These are phyloP conservation scores for Hyperoplus lanceolatus DNA, from an alignment of 2,797 vertebrate species.

Conservation along the genomic window DNA sequence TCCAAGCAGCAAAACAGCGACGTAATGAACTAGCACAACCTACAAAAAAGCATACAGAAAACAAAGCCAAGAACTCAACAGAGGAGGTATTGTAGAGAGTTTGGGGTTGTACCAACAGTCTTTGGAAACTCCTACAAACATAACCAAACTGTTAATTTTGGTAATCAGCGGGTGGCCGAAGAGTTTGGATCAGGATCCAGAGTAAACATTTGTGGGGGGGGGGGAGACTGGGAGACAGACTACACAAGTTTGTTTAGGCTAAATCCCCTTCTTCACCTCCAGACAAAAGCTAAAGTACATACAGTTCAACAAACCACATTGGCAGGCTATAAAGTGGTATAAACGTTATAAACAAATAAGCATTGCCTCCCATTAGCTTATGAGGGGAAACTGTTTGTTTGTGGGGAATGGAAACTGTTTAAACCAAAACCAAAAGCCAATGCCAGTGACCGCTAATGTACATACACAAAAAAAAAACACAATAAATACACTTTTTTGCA, in stretches of 20 bases:
- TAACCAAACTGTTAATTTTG: conserved; percentile 71
- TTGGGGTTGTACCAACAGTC: conserved; percentile 69
- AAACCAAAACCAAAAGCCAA: conserved; percentile 49
- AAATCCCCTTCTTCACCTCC: conserved; percentile 58
- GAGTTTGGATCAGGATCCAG: conserved; percentile 65
- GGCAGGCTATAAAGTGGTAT: conserved; percentile 48
- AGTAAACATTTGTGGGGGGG: conserved; percentile 60
- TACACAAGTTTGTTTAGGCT: conserved; percentile 70
- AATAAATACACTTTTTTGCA: conserved; percentile 83
- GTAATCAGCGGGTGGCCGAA: conserved; percentile 66
- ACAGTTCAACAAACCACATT: conserved; percentile 59
- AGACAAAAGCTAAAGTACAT: conserved; percentile 55
- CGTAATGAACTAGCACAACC: conserved; percentile 53
- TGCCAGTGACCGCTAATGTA: conserved; percentile 51
- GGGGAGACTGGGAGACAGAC: conserved; percentile 17
- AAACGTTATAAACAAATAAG: conserved; percentile 62
- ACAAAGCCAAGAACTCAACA: conserved; percentile 62
- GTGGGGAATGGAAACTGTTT: conserved; percentile 38
- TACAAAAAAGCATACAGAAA: conserved; percentile 61
- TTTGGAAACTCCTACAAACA: conserved; percentile 65
- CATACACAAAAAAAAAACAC: conserved; percentile 70
- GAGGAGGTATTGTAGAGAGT: conserved; percentile 71
- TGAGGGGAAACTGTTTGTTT: conserved; percentile 49
- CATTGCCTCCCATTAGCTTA: conserved; percentile 42
- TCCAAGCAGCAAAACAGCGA: conserved; percentile 68